phyloP scores from a whole-genome alignment of 92 coral and sea anemone species.

The Isaurus tuberculatus region DNA sequence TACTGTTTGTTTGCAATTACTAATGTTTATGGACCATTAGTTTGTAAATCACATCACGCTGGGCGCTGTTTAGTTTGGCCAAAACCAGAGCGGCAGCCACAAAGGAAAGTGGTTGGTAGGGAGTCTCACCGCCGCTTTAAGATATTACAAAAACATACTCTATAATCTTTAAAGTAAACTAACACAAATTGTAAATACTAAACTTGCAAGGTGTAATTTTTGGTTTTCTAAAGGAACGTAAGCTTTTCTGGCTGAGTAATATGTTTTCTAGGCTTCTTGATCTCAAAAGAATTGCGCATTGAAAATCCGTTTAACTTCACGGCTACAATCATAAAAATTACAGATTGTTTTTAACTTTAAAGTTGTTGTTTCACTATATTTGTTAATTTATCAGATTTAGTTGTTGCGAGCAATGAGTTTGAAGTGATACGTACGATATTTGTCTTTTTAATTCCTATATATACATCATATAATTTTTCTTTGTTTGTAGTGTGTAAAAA shows the following conservation, averaged over 20 bases:
- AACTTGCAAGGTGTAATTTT: neutral
- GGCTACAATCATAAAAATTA: neutral
- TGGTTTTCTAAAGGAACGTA: neutral
- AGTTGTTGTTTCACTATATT: neutral
- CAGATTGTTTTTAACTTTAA: neutral
- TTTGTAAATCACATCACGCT: constrained; percentile 9
- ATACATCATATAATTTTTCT: neutral
- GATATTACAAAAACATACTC: constrained; percentile 16
- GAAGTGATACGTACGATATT: neutral
- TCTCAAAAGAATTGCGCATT: neutral
- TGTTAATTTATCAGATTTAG: neutral
- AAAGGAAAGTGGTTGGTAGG: constrained; percentile 17
- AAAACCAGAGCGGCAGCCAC: constrained; percentile 33
- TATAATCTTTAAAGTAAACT: neutral
- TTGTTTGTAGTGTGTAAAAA: neutral
- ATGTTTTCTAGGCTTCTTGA: neutral
- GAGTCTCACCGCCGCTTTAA: constrained; percentile 29
- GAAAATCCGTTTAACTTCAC: constrained; percentile 11
- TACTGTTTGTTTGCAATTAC: constrained; percentile 31
- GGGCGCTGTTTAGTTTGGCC: constrained; percentile 1
- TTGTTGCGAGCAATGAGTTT: too few relatives aligned
- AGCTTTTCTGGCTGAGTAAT: neutral
- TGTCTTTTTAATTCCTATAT: neutral
- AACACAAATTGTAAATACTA: too few relatives aligned
- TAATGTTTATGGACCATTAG: constrained; percentile 14